Percentiles rank a stretch among this genome's conserved stretches.
Evolutionary conservation across 2,888 invertebrate genomes (phyloP).

Genomic region (Strigamia crassipes): DNA sequence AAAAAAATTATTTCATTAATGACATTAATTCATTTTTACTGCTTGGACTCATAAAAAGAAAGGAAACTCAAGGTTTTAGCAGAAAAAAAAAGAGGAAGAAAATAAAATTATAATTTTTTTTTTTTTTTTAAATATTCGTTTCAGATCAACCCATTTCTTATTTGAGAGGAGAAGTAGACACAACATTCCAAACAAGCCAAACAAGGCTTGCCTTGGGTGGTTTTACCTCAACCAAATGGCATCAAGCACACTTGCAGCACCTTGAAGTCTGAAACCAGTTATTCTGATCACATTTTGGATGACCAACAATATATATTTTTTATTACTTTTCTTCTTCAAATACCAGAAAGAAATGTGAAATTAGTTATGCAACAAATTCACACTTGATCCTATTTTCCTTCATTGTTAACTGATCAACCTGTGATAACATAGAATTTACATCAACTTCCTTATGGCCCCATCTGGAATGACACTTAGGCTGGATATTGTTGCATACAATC

Average conservation of each 20-base stretch:
- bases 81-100: neutral
- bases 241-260: neutral
- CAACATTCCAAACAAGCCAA: conserved; percentile 31
- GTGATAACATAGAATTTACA: neutral
- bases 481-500: neutral
- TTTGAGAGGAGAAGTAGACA: conserved; percentile 28
- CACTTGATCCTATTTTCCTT: no score
- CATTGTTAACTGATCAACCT: neutral
- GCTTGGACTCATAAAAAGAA: no score
- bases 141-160: conserved; percentile 15
- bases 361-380: neutral
- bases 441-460: conserved; percentile 7
- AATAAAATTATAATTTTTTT: neutral
- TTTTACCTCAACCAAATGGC: neutral
- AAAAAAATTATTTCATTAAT: no score
- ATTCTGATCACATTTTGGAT: neutral
- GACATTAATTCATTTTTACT: no score
- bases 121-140: neutral
- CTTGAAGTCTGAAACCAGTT: conserved; percentile 22
- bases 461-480: neutral
- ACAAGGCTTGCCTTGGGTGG: conserved; percentile 27
- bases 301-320: conserved; percentile 24
- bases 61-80: neutral
- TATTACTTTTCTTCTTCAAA: neutral
- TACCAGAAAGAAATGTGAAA: no score